Evolutionary conservation across 2,113 vertebrate genomes (phyloP).

Genomic region (Cheirogaleus medius): DNA sequence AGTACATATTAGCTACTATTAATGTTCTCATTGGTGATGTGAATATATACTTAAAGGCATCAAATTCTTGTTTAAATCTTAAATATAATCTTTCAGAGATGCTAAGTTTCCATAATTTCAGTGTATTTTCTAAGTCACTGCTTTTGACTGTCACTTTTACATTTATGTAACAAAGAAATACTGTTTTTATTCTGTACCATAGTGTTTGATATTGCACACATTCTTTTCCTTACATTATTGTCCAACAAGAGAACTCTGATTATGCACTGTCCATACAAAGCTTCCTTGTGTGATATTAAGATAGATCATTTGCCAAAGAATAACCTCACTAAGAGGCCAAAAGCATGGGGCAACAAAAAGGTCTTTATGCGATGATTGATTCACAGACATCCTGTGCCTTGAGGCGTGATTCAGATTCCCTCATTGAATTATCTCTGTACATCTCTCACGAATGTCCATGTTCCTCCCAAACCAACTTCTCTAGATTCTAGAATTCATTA

Average conservation of each 20-base stretch:
- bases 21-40: not conserved
- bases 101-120: not conserved
- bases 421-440: constrained; percentile 46
- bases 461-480: constrained; percentile 18
- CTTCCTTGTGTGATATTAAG: constrained; percentile 72
- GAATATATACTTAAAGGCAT: not conserved
- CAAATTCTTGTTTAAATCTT: not conserved
- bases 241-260: constrained; percentile 61
- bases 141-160: constrained; percentile 35
- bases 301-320: constrained; percentile 78
- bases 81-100: not conserved
- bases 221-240: constrained; percentile 59
- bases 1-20: not conserved
- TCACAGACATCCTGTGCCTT: constrained; percentile 59
- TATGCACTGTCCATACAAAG: constrained; percentile 67
- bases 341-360: constrained; percentile 65
- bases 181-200: constrained; percentile 52
- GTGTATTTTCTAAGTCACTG: not conserved
- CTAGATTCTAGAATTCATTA: constrained; percentile 25
- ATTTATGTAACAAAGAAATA: constrained; percentile 49
- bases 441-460: constrained; percentile 69
- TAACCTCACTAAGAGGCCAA: constrained; percentile 69
- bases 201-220: constrained; percentile 53
- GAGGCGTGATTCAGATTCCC: constrained; percentile 63
- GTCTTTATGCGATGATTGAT: constrained; percentile 66